Percentiles rank a stretch among this genome's conserved stretches.
Conservation (phyloP, 1,140 invertebrate species). For the Drosophila ohnishii region DNA sequence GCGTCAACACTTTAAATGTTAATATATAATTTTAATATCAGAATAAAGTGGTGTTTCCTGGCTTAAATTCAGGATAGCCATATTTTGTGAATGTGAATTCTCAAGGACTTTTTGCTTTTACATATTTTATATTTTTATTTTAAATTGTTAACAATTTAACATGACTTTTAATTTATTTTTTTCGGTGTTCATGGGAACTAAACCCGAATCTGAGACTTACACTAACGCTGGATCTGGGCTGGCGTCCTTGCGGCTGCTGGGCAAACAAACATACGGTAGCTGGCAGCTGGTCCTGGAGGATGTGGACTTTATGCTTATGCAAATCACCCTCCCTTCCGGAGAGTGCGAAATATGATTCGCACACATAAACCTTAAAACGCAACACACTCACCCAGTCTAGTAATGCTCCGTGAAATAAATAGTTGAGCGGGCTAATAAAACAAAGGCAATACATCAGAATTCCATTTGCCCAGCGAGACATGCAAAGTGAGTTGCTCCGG, state of each 20-base stretch:
- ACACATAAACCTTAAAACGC: constrained; percentile 64
- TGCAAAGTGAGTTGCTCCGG: constrained; percentile 40
- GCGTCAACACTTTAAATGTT: not conserved
- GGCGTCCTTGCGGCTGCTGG: constrained; percentile 32
- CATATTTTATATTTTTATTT: not conserved
- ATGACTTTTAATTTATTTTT: not conserved
- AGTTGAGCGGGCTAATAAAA: constrained; percentile 53
- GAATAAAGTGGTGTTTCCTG: not conserved
- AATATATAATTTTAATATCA: not conserved
- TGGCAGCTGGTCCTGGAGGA: constrained; percentile 43
- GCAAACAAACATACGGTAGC: constrained; percentile 41
- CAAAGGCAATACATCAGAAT: constrained; percentile 66
- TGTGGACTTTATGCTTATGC: constrained; percentile 77
- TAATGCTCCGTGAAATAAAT: constrained; percentile 52
- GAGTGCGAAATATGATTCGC: constrained; percentile 75
- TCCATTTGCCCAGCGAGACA: constrained; percentile 64
- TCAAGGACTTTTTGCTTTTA: not conserved
- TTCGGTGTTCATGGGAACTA: constrained; percentile 3
- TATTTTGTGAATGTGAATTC: not conserved
- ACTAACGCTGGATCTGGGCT: constrained; percentile 12
- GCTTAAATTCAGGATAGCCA: too few relatives aligned
- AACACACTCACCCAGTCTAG: constrained; percentile 22
- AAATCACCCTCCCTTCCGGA: constrained; percentile 68
- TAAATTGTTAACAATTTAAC: not conserved
- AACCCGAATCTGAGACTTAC: not conserved